Evolutionary conservation across 1,140 invertebrate genomes (phyloP).

Genomic region (Sitophilus oryzae): DNA sequence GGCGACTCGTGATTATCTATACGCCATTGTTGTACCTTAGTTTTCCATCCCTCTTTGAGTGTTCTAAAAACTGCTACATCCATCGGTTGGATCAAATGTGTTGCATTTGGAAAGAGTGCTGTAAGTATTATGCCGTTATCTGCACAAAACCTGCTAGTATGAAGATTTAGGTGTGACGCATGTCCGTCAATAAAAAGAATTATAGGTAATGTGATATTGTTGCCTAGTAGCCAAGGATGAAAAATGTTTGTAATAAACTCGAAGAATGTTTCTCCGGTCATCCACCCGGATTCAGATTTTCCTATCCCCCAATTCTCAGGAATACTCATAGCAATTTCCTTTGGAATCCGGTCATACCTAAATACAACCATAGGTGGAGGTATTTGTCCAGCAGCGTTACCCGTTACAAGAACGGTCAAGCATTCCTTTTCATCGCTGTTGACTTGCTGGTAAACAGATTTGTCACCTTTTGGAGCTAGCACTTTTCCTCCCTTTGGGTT

Average conservation of each 20-base stretch:
- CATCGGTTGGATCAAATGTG: constrained; percentile 2
- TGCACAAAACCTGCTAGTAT: constrained; percentile 36
- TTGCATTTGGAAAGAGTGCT: constrained; percentile 18
- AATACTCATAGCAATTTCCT: background rate
- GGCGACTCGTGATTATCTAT: too few species aligned
- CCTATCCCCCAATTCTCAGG: constrained; percentile 37
- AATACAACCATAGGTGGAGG: constrained; percentile 22
- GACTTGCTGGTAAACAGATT: constrained; percentile 12
- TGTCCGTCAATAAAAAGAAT: constrained; percentile 43
- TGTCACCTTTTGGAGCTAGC: constrained; percentile 11
- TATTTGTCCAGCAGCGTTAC: constrained; percentile 4
- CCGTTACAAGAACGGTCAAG: constrained; percentile 6
- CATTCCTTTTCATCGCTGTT: constrained; percentile 12
- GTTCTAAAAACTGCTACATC: constrained; percentile 5
- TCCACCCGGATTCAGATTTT: constrained; percentile 42
- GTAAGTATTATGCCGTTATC: constrained; percentile 9
- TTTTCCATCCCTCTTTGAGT: too few species aligned
- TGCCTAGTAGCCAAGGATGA: constrained; percentile 39
- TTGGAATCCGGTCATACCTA: constrained; percentile 5
- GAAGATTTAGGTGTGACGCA: constrained; percentile 36
- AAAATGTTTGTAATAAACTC: constrained; percentile 44
- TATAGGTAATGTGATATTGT: constrained; percentile 37
- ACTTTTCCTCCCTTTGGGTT: constrained; percentile 4
- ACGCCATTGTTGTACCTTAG: too few species aligned
- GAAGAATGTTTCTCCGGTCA: constrained; percentile 42